phyloP scores from a whole-genome alignment of 2,797 vertebrate species.

The Nannoperca obscura region DNA sequence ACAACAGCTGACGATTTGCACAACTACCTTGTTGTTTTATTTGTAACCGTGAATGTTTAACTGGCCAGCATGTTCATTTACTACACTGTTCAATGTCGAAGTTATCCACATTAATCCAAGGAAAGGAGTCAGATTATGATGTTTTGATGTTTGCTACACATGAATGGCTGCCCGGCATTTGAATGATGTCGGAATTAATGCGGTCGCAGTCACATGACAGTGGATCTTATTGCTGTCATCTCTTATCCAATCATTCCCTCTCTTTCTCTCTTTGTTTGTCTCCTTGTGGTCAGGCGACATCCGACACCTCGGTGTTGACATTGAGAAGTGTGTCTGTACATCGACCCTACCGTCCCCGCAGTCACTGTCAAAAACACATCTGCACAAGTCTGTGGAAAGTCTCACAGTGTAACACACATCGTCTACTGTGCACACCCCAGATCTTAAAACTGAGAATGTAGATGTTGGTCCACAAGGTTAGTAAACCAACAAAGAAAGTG shows the following conservation, averaged over 20 bases:
- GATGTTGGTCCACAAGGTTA: slow-evolving; percentile 34
- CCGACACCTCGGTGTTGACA: slow-evolving; percentile 64
- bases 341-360: slow-evolving; percentile 46
- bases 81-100: slow-evolving; percentile 9
- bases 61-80: background rate
- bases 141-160: slow-evolving; percentile 12
- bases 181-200: slow-evolving; percentile 55
- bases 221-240: slow-evolving; percentile 55
- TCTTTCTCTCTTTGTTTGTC: slow-evolving; percentile 25
- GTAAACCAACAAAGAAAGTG: slow-evolving; percentile 15
- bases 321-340: slow-evolving; percentile 63
- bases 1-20: background rate
- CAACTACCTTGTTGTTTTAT: background rate
- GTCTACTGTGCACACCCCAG: slow-evolving; percentile 19
- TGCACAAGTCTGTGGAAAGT: slow-evolving; percentile 51
- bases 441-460: slow-evolving; percentile 16
- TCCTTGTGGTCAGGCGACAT: slow-evolving; percentile 64
- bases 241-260: slow-evolving; percentile 45
- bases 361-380: slow-evolving; percentile 60
- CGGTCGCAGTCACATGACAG: slow-evolving; percentile 45
- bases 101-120: slow-evolving; percentile 28
- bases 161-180: slow-evolving; percentile 22
- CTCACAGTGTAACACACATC: slow-evolving; percentile 27
- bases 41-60: slow-evolving; percentile 10
- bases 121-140: slow-evolving; percentile 10